Percentiles rank a stretch among this genome's conserved stretches.
These are phyloP conservation scores for Alcedo quadribrachys DNA, from an alignment of 2,797 vertebrate genomes.

Conservation along the genomic window DNA sequence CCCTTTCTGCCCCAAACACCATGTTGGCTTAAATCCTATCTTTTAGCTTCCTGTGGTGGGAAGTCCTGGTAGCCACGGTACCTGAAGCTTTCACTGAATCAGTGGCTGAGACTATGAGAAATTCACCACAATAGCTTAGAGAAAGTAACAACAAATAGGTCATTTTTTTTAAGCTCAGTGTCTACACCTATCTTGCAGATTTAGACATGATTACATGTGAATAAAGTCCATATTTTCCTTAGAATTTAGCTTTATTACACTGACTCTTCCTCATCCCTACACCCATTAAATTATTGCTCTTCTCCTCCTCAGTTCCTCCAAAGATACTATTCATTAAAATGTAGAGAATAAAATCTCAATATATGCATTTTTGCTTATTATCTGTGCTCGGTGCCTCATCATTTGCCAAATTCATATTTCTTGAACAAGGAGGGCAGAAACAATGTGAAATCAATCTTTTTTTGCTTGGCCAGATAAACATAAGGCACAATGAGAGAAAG, in stretches of 20 bases:
- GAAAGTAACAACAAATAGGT: not conserved
- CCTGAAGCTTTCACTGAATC: not conserved
- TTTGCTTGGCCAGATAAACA: constrained; percentile 87
- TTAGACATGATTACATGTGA: constrained; percentile 5
- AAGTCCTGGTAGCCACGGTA: not conserved
- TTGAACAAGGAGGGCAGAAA: constrained; percentile 86
- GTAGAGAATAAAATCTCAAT: constrained; percentile 23
- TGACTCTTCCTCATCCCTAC: not conserved
- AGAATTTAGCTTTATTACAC: constrained; percentile 31
- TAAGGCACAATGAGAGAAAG: constrained; percentile 74
- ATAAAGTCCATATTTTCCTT: constrained; percentile 21
- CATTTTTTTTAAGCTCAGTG: not conserved
- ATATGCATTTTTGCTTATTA: constrained; percentile 77
- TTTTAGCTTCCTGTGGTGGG: not conserved
- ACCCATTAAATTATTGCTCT: constrained; percentile 33
- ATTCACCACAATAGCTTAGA: not conserved
- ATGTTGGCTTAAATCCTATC: not conserved
- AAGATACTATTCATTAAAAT: constrained; percentile 56
- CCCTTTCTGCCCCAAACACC: not conserved
- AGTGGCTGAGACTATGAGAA: not conserved
- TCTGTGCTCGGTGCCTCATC: constrained; percentile 80
- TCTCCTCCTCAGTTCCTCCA: not conserved
- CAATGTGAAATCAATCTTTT: constrained; percentile 88
- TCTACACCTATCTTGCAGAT: constrained; percentile 35
- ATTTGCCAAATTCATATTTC: constrained; percentile 86